These are phyloP conservation scores for Chinchilla lanigera DNA, from an alignment of 2,113 vertebrate species.

Conservation along the genomic window DNA sequence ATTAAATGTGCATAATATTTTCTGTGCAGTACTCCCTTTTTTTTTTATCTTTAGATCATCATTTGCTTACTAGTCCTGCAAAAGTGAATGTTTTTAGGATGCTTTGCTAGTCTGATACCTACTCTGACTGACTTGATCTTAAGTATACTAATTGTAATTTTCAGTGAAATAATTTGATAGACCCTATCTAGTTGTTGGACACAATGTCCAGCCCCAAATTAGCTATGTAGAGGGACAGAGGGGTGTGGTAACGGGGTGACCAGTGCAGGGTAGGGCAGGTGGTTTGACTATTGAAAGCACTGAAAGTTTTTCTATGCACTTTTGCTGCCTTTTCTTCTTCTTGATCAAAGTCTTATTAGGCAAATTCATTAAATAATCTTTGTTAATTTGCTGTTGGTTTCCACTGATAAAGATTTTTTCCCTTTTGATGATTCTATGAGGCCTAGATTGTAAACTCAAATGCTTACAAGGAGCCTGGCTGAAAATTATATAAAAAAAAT, in stretches of 20 bases:
- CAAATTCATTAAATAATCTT: neutral
- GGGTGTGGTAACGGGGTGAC: neutral
- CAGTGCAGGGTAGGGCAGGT: neutral
- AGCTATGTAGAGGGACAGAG: neutral
- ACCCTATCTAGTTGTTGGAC: neutral
- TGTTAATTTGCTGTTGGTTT: neutral
- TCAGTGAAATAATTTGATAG: neutral
- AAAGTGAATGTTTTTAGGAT: neutral
- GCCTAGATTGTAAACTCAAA: neutral
- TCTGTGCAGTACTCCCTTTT: neutral
- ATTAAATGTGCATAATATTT: neutral
- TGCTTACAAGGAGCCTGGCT: neutral
- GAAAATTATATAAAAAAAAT: neutral
- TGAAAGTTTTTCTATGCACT: neutral
- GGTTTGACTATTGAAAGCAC: neutral
- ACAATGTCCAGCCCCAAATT: neutral
- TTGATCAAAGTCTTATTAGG: neutral
- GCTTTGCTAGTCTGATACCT: neutral
- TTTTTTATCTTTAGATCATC: neutral
- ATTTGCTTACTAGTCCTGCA: neutral
- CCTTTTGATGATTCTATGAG: neutral
- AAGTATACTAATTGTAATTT: neutral
- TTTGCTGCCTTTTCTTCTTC: too few relatives aligned
- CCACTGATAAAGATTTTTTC: neutral
- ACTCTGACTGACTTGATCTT: neutral